Evolutionary conservation across 2,797 vertebrate genomes (phyloP), one percentile per base, ranked within the genome.

Genomic region (Rhadinocentrus ornatus): DNA sequence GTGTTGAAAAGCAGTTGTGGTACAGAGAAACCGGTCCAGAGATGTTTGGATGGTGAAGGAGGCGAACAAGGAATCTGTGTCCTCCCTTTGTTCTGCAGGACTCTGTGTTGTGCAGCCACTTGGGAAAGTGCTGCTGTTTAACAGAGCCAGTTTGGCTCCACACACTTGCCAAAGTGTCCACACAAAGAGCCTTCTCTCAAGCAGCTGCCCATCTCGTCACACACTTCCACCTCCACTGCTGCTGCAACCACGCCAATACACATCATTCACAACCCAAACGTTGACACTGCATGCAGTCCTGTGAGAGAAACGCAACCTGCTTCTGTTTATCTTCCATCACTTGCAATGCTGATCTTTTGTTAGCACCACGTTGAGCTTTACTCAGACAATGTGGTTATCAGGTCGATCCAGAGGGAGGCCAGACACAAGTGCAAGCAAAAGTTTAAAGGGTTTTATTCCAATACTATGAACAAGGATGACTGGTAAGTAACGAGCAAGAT

Each of bases 311-410:
- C 68, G 66, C 64, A 62, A 69, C 73, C 77, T 52, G 69, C 69
- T 77, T 77, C 44, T 92, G 85, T 86, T 91, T 86, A 83, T 83
- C 86, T 71, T 84, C 71, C 84, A 88, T 85, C 86, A 82, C 73
- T 80, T 31, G 69, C 78, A 50, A 78, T 8, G 41, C 71, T 79
- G 77, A 80, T 81, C 82, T 81, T 88, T 83, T 83, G 81, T 86
- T 78, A 82, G 83, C 68, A 71, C 67, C 72, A 73, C 58, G 50
- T 32, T 56, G 63, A 78, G 81, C 82, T 74, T 59, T 32, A 70
- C 75, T 80, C 73, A 81, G 83, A 89, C 85, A 89, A 73, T n/a
- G n/a, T n/a, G n/a, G n/a, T n/a, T n/a, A n/a, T n/a, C n/a, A n/a
- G n/a, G n/a, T n/a, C n/a, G n/a, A n/a, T n/a, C n/a, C n/a, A n/a